These are phyloP conservation scores for Cosmorhoe ocellata DNA, from an alignment of 2,888 invertebrate genomes.

Conservation along the genomic window DNA sequence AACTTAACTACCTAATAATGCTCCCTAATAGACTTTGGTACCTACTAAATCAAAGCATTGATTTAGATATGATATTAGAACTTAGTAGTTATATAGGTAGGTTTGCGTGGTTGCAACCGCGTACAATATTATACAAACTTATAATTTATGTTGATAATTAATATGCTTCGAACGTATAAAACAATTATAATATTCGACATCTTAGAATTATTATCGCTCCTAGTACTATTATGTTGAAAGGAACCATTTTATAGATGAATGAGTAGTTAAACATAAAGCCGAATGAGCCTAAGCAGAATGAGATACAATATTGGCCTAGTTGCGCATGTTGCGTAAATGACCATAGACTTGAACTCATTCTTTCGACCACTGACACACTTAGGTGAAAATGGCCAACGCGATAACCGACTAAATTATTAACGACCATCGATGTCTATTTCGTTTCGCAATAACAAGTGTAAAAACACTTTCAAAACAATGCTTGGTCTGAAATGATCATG, in stretches of 20 bases:
- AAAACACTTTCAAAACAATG: background rate
- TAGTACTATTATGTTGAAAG: background rate
- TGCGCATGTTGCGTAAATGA: conserved; percentile 72
- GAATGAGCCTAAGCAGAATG: conserved; percentile 47
- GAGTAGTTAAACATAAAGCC: conserved; percentile 33
- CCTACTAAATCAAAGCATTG: too few species aligned
- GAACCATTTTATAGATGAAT: conserved; percentile 22
- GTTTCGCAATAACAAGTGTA: conserved; percentile 5
- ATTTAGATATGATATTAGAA: too few species aligned
- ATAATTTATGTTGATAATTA: too few species aligned
- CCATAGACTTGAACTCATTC: conserved; percentile 77
- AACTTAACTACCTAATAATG: background rate
- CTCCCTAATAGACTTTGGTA: too few species aligned
- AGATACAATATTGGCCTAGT: conserved; percentile 70
- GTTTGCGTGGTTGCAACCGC: too few species aligned
- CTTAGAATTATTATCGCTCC: background rate
- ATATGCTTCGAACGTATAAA: too few species aligned
- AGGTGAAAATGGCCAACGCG: conserved; percentile 12
- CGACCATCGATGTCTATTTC: conserved; percentile 3
- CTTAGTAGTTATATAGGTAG: too few species aligned
- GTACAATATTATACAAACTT: too few species aligned
- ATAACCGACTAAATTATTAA: conserved; percentile 11
- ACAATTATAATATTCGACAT: too few species aligned
- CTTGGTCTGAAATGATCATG: too few species aligned
- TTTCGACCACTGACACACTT: conserved; percentile 56